Percentiles rank a stretch among this genome's conserved stretches.
phyloP scores from a whole-genome alignment of 2,113 vertebrate species.

The Puma concolor region DNA sequence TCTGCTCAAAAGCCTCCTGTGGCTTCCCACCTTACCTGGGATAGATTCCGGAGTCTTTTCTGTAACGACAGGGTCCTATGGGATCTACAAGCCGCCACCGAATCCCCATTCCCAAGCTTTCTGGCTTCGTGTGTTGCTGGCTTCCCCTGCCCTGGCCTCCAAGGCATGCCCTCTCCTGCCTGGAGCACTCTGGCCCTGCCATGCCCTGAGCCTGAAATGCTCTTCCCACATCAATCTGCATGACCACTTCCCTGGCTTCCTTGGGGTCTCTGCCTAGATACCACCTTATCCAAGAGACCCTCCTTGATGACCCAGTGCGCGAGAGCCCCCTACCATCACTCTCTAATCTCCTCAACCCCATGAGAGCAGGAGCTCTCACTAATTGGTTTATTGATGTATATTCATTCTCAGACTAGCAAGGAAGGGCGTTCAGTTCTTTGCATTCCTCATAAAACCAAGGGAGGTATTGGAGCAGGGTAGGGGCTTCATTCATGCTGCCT shows the following conservation, averaged over 20 bases:
- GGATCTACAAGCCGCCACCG: background rate
- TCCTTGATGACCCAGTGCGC: background rate
- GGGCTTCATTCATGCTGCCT: background rate
- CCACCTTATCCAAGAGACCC: background rate
- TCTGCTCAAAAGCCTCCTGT: background rate
- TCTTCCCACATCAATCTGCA: background rate
- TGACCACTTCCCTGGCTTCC: background rate
- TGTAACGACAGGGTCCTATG: fast-evolving
- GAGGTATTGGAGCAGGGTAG: background rate
- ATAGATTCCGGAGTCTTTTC: background rate
- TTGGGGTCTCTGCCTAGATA: background rate
- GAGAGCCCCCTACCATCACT: background rate
- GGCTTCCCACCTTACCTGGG: background rate
- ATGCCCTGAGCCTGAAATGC: background rate
- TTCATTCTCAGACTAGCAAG: background rate
- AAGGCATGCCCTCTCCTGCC: fast-evolving
- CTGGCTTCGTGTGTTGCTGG: background rate
- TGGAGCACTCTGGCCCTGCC: background rate
- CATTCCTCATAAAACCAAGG: background rate
- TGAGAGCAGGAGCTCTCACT: background rate
- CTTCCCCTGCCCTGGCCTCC: background rate
- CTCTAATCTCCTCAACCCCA: background rate
- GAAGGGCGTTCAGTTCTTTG: background rate
- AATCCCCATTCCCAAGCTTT: background rate
- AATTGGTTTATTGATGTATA: background rate